Evolutionary conservation across 2,113 vertebrate genomes (phyloP), one percentile per base, ranked within the genome.

Genomic region (Pipa parva): DNA sequence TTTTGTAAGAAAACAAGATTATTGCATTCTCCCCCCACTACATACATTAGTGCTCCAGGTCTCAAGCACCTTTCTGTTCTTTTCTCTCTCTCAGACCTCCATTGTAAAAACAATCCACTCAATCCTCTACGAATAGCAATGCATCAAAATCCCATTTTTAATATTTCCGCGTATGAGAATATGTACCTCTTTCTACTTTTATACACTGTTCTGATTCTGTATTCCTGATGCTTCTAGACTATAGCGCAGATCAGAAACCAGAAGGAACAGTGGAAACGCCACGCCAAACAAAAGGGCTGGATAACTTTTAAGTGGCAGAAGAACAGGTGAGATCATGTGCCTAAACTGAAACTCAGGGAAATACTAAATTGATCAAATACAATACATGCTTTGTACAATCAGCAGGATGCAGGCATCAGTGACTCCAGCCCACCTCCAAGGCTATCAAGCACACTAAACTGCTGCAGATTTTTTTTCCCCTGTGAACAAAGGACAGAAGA

Each of bases 331-430:
- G 21, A 59, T 51, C 54, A 58, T 50, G 24, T 46, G 51, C 33
- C 36, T 46, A 18, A 21, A 36, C 21, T 65, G 37, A 65, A 46
- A 56, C 54, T 13, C 37, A 56, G 25, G 26, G 21, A 28, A 26
- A 45, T 11, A 59, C 28, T 9, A 68, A 59, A 48, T 11, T 50
- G 45, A 37, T 59, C 22, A 59, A 17, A 51, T 26, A 68, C 64
- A 68, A 68, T 68, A 22, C 15, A 15, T 9, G 20, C 64, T 59
- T 59, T 68, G 29, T 68, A 21, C 45, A 59, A 7, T 12, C 17
- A 20, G 45, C 21, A 68, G 64, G 56, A 51, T 51, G 17, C 21
- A 51, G 45, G 29, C 55, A 37, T 33, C 64, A 59, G 7, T 37
- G 45, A 50, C 22, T 59, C 22, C 55, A 51, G 25, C 55, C 49